A percentile compares a stretch with the other conserved stretches of the same genome.
phyloP scores from a whole-genome alignment of 2,113 vertebrate genomes.

The Piprites chloris region DNA sequence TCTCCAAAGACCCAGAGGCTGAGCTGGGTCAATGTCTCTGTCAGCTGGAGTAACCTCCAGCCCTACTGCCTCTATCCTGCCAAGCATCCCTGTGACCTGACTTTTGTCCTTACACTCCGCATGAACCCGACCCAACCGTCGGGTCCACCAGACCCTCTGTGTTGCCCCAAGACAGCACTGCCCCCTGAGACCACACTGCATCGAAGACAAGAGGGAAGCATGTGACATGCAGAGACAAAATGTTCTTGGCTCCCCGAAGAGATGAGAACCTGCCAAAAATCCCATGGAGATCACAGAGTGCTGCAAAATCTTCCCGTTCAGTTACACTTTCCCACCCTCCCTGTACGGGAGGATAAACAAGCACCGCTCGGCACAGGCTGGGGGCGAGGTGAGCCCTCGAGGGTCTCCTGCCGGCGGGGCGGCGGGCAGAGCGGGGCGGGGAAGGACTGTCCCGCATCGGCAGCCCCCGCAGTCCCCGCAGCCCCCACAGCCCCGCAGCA shows the following conservation, averaged over 20 bases:
- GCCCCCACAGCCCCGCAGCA: neutral
- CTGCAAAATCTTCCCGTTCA: neutral
- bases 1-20: neutral
- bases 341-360: neutral
- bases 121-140: rapidly evolving
- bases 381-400: neutral
- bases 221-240: neutral
- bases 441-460: neutral
- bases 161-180: neutral
- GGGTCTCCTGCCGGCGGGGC: neutral
- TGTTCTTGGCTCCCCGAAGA: neutral
- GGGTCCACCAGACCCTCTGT: neutral
- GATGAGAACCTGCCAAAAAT: neutral
- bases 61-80: neutral
- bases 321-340: neutral
- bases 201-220: neutral
- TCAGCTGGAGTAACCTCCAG: neutral
- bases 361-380: rapidly evolving
- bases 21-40: neutral
- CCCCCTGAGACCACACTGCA: rapidly evolving
- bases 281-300: neutral
- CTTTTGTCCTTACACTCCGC: neutral
- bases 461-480: neutral
- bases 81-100: rapidly evolving
- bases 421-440: neutral